phyloP scores from a whole-genome alignment of 2,113 vertebrate species.

The Apodemus sylvaticus region DNA sequence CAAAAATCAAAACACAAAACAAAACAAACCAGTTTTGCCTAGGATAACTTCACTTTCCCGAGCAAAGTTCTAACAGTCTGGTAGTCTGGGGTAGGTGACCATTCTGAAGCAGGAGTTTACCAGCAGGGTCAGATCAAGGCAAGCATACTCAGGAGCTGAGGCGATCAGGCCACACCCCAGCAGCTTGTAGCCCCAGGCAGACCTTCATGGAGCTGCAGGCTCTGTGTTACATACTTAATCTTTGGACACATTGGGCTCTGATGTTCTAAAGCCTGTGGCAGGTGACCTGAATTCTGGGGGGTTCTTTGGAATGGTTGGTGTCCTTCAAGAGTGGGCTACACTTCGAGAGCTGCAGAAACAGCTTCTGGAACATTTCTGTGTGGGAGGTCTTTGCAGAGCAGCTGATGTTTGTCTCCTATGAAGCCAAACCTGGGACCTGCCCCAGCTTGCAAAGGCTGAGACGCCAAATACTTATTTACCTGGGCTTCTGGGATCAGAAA shows the following conservation, averaged over 20 bases:
- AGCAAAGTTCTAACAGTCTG: background rate
- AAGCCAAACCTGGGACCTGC: slow-evolving; percentile 3
- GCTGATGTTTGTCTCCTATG: background rate
- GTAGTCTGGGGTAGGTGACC: background rate
- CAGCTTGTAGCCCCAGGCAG: background rate
- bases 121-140: background rate
- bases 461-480: background rate
- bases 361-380: background rate
- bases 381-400: background rate
- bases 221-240: background rate
- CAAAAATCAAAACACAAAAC: background rate
- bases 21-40: background rate
- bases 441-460: slow-evolving; percentile 53
- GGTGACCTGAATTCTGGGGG: background rate
- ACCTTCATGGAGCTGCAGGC: background rate
- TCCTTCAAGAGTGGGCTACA: background rate
- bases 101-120: background rate
- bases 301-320: background rate
- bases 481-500: background rate
- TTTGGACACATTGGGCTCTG: background rate
- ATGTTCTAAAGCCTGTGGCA: background rate
- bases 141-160: background rate
- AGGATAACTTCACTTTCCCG: background rate
- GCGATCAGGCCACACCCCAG: rapidly evolving
- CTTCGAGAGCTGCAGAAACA: background rate